These are phyloP conservation scores for Drosophila sucinea DNA, from an alignment of 1,140 invertebrate species.

Conservation along the genomic window DNA sequence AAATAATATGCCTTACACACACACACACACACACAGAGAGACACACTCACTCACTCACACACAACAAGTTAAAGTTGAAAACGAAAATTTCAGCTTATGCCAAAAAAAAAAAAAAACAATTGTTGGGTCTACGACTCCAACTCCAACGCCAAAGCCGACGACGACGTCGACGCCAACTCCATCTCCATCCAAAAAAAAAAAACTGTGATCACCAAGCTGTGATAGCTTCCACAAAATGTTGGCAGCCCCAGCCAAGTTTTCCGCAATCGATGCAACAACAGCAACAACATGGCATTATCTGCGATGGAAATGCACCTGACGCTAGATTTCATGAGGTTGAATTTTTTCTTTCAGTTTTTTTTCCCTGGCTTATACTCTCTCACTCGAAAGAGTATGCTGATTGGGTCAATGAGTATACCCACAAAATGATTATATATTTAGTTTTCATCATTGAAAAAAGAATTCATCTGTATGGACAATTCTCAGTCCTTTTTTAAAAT, in stretches of 20 bases:
- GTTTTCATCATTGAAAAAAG: no score
- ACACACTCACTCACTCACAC: neutral
- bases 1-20: conserved; percentile 80
- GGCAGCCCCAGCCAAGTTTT: conserved; percentile 64
- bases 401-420: neutral
- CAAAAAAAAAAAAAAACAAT: conserved; percentile 42
- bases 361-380: neutral
- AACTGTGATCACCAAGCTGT: conserved; percentile 43
- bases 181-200: neutral
- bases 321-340: conserved; percentile 68
- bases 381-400: neutral
- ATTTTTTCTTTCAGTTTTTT: conserved; percentile 23
- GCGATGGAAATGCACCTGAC: conserved; percentile 83
- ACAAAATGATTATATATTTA: no score
- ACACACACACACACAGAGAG: neutral
- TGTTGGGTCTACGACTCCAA: conserved; percentile 43
- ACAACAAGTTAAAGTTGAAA: conserved; percentile 47
- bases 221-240: conserved; percentile 43
- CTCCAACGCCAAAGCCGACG: neutral
- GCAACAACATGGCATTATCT: conserved; percentile 73
- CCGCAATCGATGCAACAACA: conserved; percentile 72
- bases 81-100: conserved; percentile 46
- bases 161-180: conserved; percentile 13
- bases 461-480: no score
- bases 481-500: no score